phyloP scores from a whole-genome alignment of 2,113 vertebrate species.

The Chitala chitala region DNA sequence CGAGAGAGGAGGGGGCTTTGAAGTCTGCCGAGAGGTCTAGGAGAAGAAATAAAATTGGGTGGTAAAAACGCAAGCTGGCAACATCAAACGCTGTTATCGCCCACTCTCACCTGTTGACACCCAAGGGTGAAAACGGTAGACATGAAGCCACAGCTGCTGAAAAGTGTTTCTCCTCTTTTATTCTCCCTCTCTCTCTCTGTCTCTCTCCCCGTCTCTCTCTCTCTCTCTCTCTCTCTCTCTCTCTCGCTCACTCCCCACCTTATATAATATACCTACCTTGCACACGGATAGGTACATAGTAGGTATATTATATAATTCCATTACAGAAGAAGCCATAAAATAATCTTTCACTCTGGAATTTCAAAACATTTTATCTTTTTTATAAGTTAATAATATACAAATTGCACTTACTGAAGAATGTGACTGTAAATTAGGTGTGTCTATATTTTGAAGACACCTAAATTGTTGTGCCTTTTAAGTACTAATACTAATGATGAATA shows the following conservation, averaged over 20 bases:
- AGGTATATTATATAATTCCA: not conserved
- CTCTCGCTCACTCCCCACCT: too few species aligned
- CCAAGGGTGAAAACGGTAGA: constrained; percentile 56
- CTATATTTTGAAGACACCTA: too few species aligned
- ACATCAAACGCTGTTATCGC: constrained; percentile 83
- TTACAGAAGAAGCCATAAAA: not conserved
- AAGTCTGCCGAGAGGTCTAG: constrained; percentile 90
- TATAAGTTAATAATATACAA: not conserved
- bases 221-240: not conserved
- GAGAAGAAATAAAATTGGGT: constrained; percentile 83
- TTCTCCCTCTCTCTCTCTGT: constrained; percentile 1
- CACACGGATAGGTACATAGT: too few species aligned
- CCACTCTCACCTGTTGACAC: constrained; percentile 81
- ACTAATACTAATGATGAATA: too few species aligned
- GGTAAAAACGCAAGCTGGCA: constrained; percentile 80
- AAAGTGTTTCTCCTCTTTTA: constrained; percentile 27
- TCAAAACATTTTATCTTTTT: not conserved
- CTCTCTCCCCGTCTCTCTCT: not conserved
- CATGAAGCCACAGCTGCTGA: constrained; percentile 39
- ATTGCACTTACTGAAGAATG: not conserved
- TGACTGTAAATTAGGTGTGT: too few species aligned
- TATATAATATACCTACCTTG: too few species aligned
- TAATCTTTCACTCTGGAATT: not conserved
- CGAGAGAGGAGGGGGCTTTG: constrained; percentile 79
- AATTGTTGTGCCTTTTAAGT: too few species aligned